A percentile compares a stretch with the other conserved stretches of the same genome.
Evolutionary conservation across 2,888 invertebrate species (phyloP).

Genomic region (Diaperis boleti): DNA sequence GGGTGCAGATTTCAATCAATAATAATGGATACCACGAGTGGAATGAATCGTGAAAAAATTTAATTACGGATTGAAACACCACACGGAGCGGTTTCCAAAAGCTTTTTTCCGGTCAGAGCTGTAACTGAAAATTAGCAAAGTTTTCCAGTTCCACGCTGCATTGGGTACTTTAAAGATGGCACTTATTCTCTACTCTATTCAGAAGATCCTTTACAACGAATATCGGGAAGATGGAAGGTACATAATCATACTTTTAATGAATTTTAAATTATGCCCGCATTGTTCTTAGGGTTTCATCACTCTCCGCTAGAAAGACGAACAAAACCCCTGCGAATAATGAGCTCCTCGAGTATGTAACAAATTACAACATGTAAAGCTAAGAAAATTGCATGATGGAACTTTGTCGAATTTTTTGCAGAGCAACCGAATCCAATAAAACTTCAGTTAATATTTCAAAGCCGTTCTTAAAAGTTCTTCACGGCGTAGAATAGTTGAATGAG

Average conservation of each 20-base stretch:
- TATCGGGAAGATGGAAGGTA: constrained; percentile 2
- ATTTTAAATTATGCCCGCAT: constrained; percentile 23
- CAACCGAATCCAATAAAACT: constrained; percentile 32
- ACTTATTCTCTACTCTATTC: constrained; percentile 3
- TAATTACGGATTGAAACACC: neutral
- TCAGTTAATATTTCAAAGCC: constrained; percentile 44
- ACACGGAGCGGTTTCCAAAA: neutral
- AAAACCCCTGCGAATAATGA: neutral
- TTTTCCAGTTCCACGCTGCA: constrained; percentile 1
- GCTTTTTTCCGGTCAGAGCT: neutral
- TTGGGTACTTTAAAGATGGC: constrained; percentile 11
- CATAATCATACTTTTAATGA: constrained; percentile 27
- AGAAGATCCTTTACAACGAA: neutral
- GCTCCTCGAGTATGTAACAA: neutral
- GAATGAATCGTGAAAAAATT: neutral
- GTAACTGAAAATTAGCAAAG: constrained; percentile 12
- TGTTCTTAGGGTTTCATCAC: constrained; percentile 8
- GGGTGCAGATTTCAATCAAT: too few species aligned
- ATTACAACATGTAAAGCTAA: neutral
- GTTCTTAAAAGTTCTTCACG: constrained; percentile 42
- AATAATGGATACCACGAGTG: too few species aligned
- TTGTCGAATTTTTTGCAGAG: neutral
- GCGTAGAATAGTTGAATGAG: constrained; percentile 43
- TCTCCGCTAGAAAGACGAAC: neutral
- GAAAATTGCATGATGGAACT: neutral